Evolutionary conservation across 2,113 vertebrate genomes (phyloP).

Genomic region (Heloderma charlesbogerti): DNA sequence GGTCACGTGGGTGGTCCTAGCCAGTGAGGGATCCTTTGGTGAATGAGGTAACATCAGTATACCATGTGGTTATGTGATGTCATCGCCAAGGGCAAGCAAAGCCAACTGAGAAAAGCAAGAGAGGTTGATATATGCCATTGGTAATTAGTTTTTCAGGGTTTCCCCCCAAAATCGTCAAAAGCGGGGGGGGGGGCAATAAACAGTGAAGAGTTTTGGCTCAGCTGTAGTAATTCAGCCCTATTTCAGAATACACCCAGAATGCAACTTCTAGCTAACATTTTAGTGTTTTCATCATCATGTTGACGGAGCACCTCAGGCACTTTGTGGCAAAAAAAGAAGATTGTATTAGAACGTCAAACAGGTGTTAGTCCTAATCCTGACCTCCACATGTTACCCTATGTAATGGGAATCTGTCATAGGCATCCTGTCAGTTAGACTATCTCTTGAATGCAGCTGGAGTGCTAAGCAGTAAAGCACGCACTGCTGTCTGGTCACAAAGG

Average conservation of each 20-base stretch:
- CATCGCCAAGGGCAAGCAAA: neutral
- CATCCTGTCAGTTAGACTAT: constrained; percentile 52
- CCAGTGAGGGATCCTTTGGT: neutral
- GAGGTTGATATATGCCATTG: neutral
- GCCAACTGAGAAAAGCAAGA: neutral
- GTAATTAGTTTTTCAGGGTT: neutral
- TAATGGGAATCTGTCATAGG: constrained; percentile 32
- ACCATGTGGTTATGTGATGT: no score
- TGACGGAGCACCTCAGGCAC: neutral
- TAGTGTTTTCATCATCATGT: neutral
- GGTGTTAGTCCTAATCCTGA: constrained; percentile 40
- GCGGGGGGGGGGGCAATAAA: no score
- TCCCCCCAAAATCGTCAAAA: neutral
- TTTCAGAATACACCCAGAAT: neutral
- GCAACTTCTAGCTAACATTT: no score
- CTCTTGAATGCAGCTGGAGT: constrained; percentile 28
- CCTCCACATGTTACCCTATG: constrained; percentile 18
- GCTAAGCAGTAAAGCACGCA: constrained; percentile 23
- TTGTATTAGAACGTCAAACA: neutral
- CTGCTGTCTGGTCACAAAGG: constrained; percentile 59
- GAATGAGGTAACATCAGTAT: neutral
- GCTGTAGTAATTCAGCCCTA: neutral
- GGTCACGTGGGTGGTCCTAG: neutral
- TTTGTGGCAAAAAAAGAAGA: neutral
- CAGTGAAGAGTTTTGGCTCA: neutral